These are phyloP conservation scores for Hephaestus fuliginosus DNA, from an alignment of 2,797 vertebrate genomes.

Conservation along the genomic window DNA sequence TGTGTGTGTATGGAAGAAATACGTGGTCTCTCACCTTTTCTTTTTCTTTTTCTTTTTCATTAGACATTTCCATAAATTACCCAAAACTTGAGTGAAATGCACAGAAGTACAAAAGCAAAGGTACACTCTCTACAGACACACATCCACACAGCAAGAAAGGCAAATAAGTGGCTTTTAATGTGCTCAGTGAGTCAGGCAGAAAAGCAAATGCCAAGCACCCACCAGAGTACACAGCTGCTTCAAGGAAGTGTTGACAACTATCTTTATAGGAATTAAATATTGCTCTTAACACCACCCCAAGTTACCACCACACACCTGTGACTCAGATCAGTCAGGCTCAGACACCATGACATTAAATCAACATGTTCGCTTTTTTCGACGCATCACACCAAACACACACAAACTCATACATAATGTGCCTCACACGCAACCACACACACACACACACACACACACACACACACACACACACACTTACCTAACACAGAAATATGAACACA, in stretches of 20 bases:
- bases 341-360: conserved; percentile 71
- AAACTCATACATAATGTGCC: conserved; percentile 16
- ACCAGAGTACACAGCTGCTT: conserved; percentile 73
- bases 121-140: conserved; percentile 32
- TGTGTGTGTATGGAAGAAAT: conserved; percentile 29
- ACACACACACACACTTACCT: conserved; percentile 3
- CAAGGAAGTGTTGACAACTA: conserved; percentile 82
- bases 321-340: conserved; percentile 75
- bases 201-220: conserved; percentile 75
- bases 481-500: conserved; percentile 37
- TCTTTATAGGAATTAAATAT: conserved; percentile 85
- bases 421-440: conserved; percentile 3
- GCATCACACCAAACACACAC: conserved; percentile 13
- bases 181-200: conserved; percentile 73
- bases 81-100: conserved; percentile 34
- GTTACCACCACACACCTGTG: conserved; percentile 72
- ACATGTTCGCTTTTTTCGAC: conserved; percentile 38
- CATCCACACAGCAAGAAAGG: conserved; percentile 49
- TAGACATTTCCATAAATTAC: conserved; percentile 56
- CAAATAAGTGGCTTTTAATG: conserved; percentile 79
- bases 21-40: conserved; percentile 38
- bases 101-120: conserved; percentile 40
- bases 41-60: conserved; percentile 24
- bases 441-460: background rate
- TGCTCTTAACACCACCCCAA: conserved; percentile 65